These are phyloP conservation scores for Epizoanthus scotinus DNA, from an alignment of 92 coral and sea anemone genomes.

Conservation along the genomic window DNA sequence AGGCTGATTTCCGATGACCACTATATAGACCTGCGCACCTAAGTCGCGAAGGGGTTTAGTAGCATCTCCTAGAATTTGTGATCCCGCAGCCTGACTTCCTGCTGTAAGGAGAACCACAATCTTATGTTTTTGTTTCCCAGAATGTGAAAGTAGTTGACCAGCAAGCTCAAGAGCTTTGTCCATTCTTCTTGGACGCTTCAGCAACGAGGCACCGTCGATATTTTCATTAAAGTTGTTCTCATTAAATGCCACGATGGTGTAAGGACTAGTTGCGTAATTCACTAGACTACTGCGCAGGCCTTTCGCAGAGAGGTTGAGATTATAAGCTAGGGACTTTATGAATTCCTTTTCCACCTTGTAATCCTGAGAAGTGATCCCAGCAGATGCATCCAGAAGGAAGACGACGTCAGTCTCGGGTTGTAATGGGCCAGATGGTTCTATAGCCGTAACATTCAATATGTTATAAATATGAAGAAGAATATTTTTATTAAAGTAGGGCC, in stretches of 20 bases:
- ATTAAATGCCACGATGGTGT: not conserved
- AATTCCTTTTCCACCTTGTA: conserved; percentile 68
- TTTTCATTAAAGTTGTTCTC: not conserved
- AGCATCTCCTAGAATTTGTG: conserved; percentile 7
- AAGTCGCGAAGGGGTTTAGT: conserved; percentile 46
- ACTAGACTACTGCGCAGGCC: conserved; percentile 10
- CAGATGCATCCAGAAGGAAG: conserved; percentile 80
- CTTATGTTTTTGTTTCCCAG: conserved; percentile 38
- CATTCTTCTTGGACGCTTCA: conserved; percentile 1
- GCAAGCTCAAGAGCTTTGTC: conserved; percentile 20
- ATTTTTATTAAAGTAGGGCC: too few species aligned
- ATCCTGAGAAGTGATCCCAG: conserved; percentile 60
- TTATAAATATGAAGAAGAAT: too few species aligned
- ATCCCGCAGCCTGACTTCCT: conserved; percentile 40
- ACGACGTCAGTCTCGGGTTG: conserved; percentile 68
- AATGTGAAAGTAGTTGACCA: conserved; percentile 1
- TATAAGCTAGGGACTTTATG: conserved; percentile 56
- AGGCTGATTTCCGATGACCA: conserved; percentile 43
- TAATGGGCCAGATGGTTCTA: conserved; percentile 39
- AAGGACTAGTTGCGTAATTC: conserved; percentile 10
- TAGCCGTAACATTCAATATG: conserved; percentile 10
- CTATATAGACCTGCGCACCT: conserved; percentile 47
- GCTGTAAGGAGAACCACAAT: conserved; percentile 46
- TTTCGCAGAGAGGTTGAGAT: conserved; percentile 58
- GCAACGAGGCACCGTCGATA: conserved; percentile 2